Evolutionary conservation across 64 coral and sea anemone species (phyloP).

Genomic region (Montipora efflorescens): DNA sequence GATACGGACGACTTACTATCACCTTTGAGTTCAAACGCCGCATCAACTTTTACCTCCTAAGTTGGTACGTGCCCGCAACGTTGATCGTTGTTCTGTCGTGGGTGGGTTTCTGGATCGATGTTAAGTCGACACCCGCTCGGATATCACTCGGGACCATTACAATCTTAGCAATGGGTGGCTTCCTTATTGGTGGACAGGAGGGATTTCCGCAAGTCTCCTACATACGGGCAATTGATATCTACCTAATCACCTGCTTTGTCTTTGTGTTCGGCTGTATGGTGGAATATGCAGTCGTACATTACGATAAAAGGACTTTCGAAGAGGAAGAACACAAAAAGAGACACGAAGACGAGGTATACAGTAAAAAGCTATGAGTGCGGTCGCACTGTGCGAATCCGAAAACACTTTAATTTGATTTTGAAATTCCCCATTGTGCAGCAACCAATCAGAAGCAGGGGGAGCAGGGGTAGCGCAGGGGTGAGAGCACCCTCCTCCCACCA

Average conservation of each 20-base stretch:
- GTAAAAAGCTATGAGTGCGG: neutral
- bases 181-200: slow-evolving; percentile 65
- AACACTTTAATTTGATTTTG: too few relatives aligned
- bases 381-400: neutral
- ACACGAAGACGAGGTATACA: neutral
- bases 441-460: too few relatives aligned
- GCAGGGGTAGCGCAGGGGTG: too few relatives aligned
- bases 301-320: neutral
- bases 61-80: slow-evolving; percentile 74
- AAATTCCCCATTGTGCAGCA: too few relatives aligned
- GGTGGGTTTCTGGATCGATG: slow-evolving; percentile 85
- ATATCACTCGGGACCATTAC: slow-evolving; percentile 84
- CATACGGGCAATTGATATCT: slow-evolving; percentile 78
- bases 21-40: slow-evolving; percentile 70
- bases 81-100: slow-evolving; percentile 78
- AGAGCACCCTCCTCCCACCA: too few relatives aligned
- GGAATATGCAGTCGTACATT: slow-evolving; percentile 84
- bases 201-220: slow-evolving; percentile 79
- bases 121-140: slow-evolving; percentile 75
- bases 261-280: slow-evolving; percentile 71
- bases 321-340: neutral
- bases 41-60: slow-evolving; percentile 71
- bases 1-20: slow-evolving; percentile 50
- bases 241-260: slow-evolving; percentile 82
- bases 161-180: slow-evolving; percentile 76